Evolutionary conservation across 2,797 vertebrate species (phyloP).

Genomic region (Chloroceryle inda): DNA sequence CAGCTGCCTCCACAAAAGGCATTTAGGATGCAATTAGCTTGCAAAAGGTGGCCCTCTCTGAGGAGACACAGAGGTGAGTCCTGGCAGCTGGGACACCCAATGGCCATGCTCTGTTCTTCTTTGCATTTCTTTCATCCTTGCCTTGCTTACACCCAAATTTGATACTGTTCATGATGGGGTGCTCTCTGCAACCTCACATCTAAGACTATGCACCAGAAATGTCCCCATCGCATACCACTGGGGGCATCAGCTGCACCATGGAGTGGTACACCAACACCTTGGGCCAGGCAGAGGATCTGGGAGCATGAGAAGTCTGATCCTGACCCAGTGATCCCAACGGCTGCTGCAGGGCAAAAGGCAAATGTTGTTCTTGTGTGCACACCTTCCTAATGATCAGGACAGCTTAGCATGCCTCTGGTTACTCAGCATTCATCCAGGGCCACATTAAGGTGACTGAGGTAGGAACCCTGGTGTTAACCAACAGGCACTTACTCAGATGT

Average conservation of each 20-base stretch:
- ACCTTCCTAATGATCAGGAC: fast-evolving
- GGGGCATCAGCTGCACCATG: fast-evolving
- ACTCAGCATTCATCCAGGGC: neutral
- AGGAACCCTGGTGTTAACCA: neutral
- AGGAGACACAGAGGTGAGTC: neutral
- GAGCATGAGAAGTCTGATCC: neutral
- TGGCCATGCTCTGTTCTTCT: neutral
- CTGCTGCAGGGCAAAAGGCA: neutral
- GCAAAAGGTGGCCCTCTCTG: neutral
- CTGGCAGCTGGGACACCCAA: neutral
- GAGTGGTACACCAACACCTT: neutral
- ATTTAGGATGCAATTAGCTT: neutral
- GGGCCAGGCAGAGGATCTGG: neutral
- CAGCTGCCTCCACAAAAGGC: neutral
- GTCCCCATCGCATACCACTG: neutral
- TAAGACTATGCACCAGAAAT: fast-evolving
- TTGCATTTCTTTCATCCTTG: neutral
- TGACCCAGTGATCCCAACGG: neutral
- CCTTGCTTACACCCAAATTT: neutral
- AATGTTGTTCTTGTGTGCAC: neutral
- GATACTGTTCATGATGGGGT: neutral
- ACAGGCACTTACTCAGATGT: neutral
- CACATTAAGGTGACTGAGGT: neutral
- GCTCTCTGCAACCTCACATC: neutral
- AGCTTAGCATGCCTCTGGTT: neutral